phyloP scores from a whole-genome alignment of 1,140 invertebrate species.

The Drosophila quadrilineata region DNA sequence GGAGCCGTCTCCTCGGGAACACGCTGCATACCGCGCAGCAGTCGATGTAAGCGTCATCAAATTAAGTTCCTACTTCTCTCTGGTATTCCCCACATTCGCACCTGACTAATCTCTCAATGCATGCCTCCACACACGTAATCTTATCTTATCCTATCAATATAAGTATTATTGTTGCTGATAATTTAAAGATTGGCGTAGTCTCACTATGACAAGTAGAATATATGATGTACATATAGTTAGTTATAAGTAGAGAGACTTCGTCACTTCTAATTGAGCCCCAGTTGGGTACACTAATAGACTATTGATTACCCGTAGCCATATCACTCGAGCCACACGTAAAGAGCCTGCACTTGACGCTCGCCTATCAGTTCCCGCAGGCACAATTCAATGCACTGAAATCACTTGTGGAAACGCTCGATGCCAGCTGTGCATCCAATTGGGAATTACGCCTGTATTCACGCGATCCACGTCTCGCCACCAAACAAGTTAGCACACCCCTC shows the following conservation, averaged over 20 bases:
- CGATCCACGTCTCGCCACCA: conserved; percentile 87
- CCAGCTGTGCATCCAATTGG: conserved; percentile 87
- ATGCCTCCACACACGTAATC: conserved; percentile 8
- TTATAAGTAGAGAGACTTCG: too few relatives aligned
- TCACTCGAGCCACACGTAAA: conserved; percentile 89
- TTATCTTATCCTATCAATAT: too few relatives aligned
- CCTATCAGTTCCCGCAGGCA: conserved; percentile 90
- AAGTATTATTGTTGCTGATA: too few relatives aligned
- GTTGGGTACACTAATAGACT: conserved; percentile 49
- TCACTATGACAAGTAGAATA: not conserved
- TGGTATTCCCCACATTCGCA: not conserved
- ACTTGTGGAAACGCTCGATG: conserved; percentile 88
- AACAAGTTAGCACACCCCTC: conserved; percentile 84
- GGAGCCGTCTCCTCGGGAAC: conserved; percentile 81
- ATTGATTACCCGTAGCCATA: conserved; percentile 83
- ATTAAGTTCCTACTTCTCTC: not conserved
- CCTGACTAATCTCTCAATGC: too few relatives aligned
- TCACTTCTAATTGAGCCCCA: not conserved
- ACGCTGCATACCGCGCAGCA: conserved; percentile 80
- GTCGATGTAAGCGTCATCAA: conserved; percentile 78
- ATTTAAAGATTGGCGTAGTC: too few relatives aligned
- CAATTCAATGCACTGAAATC: conserved; percentile 88
- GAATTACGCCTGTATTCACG: conserved; percentile 93
- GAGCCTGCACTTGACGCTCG: conserved; percentile 92
- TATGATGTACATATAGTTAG: conserved; percentile 37